Evolutionary conservation across 2,888 invertebrate species (phyloP).

Genomic region (Blastobasis lacticolella): DNA sequence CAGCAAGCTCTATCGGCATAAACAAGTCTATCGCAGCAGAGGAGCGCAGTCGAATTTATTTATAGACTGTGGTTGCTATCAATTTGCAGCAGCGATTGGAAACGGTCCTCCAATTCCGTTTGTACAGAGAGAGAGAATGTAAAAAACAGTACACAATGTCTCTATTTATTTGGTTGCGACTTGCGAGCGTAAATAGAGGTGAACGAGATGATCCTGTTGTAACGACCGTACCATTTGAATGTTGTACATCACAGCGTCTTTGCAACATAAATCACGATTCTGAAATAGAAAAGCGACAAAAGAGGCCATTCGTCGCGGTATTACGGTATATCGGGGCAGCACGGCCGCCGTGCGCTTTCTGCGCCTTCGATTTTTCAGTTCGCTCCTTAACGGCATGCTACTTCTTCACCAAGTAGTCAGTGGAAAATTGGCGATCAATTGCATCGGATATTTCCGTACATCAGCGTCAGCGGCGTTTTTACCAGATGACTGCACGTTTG

Average conservation of each 20-base stretch:
- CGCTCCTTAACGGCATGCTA: slow-evolving; percentile 26
- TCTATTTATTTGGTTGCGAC: too few species aligned
- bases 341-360: slow-evolving; percentile 21
- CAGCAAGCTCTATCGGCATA: too few species aligned
- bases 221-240: slow-evolving; percentile 33
- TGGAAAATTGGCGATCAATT: slow-evolving; percentile 37
- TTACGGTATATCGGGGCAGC: slow-evolving; percentile 52
- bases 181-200: slow-evolving; percentile 23
- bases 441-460: slow-evolving; percentile 26
- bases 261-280: slow-evolving; percentile 51
- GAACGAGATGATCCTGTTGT: slow-evolving; percentile 17
- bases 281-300: slow-evolving; percentile 53
- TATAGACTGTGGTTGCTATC: too few species aligned
- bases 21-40: too few species aligned
- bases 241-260: slow-evolving; percentile 36
- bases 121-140: too few species aligned
- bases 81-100: too few species aligned
- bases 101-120: too few species aligned
- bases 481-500: slow-evolving; percentile 11
- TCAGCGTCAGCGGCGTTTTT: slow-evolving; percentile 17
- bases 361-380: slow-evolving; percentile 23
- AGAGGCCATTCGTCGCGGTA: slow-evolving; percentile 63
- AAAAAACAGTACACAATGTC: too few species aligned
- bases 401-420: too few species aligned
- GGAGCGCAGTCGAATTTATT: too few species aligned